Base-by-base conservation (phyloP, 2,113 vertebrate genomes). In the Taurulus bubalis region DNA sequence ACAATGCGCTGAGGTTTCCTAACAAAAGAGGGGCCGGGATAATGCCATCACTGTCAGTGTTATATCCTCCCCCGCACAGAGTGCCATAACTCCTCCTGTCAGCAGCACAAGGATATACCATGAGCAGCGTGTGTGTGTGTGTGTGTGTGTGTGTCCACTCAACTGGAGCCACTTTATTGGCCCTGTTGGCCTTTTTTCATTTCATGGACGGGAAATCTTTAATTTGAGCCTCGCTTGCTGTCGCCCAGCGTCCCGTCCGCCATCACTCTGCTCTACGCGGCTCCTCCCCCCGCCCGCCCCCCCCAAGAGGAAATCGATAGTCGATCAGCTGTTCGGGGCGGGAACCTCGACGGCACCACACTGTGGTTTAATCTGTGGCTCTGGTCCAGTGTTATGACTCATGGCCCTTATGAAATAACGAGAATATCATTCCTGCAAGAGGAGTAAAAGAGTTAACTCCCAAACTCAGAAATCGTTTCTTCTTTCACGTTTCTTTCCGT, bases 201-300 rank as follows among this genome's bases (percentile, higher is more conserved):
- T 94, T 91, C 90, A 85, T 87, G 83, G 87, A 92, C 76, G 68
- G 88, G 67, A 92, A 92, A 91, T 91, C 88, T 92, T 92, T 92
- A 55, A 93, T 93, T 92, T 85, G 75, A 91, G 77, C 64, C 86
- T 71, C 30, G 32, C 65, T 85, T 51, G 74, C 87, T 91, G 90
- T 89, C 91, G 67, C 64, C 36, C 74, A 26, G 51, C 36, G 59
- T 87, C 75, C 78, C 51, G 53, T 80, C 55, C 26, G 36, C 87
- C 83, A 85, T 92, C 86, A 58, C 76, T 84, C 84, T 55, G 71
- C 71, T 32, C 47, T 7, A 45, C 79, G 63, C 59, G 30, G 79
- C 59, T 64, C 75, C 71, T 55, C 70, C 4, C 53, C 40, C 24
- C 53, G 68, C 24, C 14, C 10, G 28, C 66, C 28, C n/a, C 30